Conservation (phyloP, 2,888 invertebrate genomes). For the Maniola hyperantus region DNA sequence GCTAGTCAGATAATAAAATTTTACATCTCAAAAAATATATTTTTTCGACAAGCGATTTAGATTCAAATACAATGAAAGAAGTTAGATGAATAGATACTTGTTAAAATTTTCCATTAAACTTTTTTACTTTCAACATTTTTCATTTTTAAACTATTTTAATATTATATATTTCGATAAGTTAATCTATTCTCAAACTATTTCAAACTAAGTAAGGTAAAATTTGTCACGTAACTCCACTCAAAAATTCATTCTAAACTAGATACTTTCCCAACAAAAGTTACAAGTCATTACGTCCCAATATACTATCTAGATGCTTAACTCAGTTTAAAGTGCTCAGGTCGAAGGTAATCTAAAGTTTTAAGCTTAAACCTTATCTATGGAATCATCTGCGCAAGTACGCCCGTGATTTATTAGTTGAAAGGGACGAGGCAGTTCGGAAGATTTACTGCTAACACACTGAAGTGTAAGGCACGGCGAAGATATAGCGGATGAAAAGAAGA, state of each 20-base stretch:
- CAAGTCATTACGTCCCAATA: constrained; percentile 28
- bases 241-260: constrained; percentile 8
- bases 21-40: too few species aligned
- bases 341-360: constrained; percentile 46
- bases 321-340: constrained; percentile 30
- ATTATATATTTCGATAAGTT: not conserved
- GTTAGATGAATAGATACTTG: too few species aligned
- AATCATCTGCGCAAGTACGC: constrained; percentile 44
- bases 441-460: constrained; percentile 48
- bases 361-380: constrained; percentile 42
- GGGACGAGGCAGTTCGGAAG: constrained; percentile 47
- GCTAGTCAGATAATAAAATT: too few species aligned
- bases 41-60: too few species aligned
- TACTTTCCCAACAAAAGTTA: constrained; percentile 19
- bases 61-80: too few species aligned
- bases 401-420: constrained; percentile 50
- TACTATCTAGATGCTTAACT: constrained; percentile 27
- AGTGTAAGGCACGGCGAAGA: constrained; percentile 16
- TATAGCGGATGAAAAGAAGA: constrained; percentile 13
- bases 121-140: too few species aligned
- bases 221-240: not conserved
- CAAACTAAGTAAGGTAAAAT: not conserved
- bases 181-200: not conserved
- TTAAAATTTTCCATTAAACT: not conserved
- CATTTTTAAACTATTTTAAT: not conserved